Base-by-base conservation (phyloP, 2,888 invertebrate species). In the Aspidiotus rigidus region DNA sequence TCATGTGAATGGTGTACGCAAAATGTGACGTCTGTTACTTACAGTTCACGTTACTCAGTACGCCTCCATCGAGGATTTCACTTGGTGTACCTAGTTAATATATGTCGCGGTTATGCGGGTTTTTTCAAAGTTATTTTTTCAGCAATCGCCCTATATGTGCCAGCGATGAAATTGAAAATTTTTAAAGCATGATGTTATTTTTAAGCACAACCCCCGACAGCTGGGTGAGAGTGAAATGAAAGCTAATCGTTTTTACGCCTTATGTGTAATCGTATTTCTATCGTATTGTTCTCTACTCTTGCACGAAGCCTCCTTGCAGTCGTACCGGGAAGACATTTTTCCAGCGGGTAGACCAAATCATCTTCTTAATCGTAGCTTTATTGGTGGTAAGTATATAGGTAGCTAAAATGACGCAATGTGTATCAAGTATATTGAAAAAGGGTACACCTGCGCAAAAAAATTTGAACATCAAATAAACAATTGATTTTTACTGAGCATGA, bases 141-240 rank as follows among this genome's bases (percentile, higher is more conserved):
- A 28, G 28, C 28, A 28, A 28, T 28, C 28, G 1, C 5, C 28
- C 28, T 1, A 3, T 28, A 28, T 28, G 28, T 28, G 28, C 28
- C 1, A 28, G 28, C 28, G 28, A 28, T 28, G 28, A 28, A 28
- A 28, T 28, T 28, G 2, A 28, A 28, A 28, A 28, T 3, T 28
- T 28, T 28, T 28, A 28, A 28, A 28, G 1, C 28, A 49, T n/a
- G 49, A 6, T 49, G 49, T 11, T 49, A 49, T 49, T 49, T 49
- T 3, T 3, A 49, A 3, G n/a, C n/a, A 11, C 49, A 49, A 49
- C 49, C 49, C 49, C n/a, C n/a, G 10, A n/a, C 6, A n/a, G n/a
- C 49, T n/a, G 49, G n/a, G 49, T 15, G 53, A 63, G 53, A 62
- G 62, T 62, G 62, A 62, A 62, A 63, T 63, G 63, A 63, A 28